A percentile compares a stretch with the other conserved stretches of the same genome.
Evolutionary conservation across 2,797 vertebrate species (phyloP).

Genomic region (Onychomys leucogaster): DNA sequence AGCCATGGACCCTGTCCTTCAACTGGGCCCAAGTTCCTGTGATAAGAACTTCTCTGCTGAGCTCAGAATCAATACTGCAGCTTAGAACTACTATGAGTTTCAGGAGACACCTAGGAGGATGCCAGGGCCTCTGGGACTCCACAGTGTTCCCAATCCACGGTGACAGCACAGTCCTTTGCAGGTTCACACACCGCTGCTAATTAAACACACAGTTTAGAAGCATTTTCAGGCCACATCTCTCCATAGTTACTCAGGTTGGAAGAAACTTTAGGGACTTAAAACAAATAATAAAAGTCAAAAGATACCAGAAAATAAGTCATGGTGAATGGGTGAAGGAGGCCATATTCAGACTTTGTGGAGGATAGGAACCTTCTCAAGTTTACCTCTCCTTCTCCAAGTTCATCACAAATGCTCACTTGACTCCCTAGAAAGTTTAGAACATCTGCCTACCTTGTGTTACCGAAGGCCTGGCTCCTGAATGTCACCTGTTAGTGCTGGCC

Average conservation of each 20-base stretch:
- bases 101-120: background rate
- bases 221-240: constrained; percentile 20
- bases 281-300: constrained; percentile 15
- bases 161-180: constrained; percentile 17
- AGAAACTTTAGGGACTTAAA: background rate
- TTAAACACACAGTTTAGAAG: constrained; percentile 22
- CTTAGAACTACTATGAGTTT: background rate
- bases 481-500: constrained; percentile 69
- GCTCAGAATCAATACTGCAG: background rate
- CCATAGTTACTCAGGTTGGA: constrained; percentile 15
- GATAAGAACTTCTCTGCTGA: background rate
- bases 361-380: constrained; percentile 31
- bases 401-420: constrained; percentile 61
- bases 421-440: constrained; percentile 63
- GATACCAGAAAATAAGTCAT: constrained; percentile 45
- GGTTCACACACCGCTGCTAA: constrained; percentile 2
- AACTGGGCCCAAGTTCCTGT: background rate
- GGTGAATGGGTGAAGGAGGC: background rate
- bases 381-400: constrained; percentile 38
- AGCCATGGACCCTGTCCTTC: background rate
- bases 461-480: constrained; percentile 57
- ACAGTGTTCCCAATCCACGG: background rate
- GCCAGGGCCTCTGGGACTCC: background rate
- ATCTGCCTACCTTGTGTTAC: background rate
- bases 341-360: constrained; percentile 29